Evolutionary conservation across 2,797 vertebrate genomes (phyloP).

Genomic region (Pterois miles): DNA sequence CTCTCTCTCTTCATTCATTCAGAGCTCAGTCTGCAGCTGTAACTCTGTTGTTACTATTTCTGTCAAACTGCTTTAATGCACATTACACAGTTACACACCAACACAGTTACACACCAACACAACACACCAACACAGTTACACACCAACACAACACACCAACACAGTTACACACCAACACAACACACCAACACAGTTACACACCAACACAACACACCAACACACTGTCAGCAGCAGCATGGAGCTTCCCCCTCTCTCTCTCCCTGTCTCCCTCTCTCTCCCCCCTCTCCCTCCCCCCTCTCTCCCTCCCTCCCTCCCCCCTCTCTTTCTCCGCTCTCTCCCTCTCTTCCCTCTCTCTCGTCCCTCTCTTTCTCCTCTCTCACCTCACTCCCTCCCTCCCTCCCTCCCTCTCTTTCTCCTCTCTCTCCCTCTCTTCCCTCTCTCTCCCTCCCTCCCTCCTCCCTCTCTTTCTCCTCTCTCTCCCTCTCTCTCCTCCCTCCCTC

Average conservation of each 20-base stretch:
- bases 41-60: slow-evolving; percentile 72
- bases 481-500: slow-evolving; percentile 1
- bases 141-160: slow-evolving; percentile 24
- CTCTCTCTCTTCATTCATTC: slow-evolving; percentile 36
- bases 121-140: slow-evolving; percentile 23
- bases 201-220: slow-evolving; percentile 30
- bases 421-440: too few relatives aligned
- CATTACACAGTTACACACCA: slow-evolving; percentile 36
- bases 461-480: too few relatives aligned
- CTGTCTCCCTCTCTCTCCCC: slow-evolving; percentile 1
- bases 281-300: too few relatives aligned
- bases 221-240: slow-evolving; percentile 46
- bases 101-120: slow-evolving; percentile 25
- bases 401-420: slow-evolving; percentile 6
- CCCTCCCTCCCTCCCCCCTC: too few relatives aligned
- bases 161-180: slow-evolving; percentile 21
- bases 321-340: too few relatives aligned
- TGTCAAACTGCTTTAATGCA: slow-evolving; percentile 69
- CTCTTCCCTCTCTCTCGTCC: too few relatives aligned
- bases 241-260: slow-evolving; percentile 1
- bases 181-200: slow-evolving; percentile 29
- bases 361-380: too few relatives aligned
- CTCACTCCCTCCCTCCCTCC: slow-evolving; percentile 12
- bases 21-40: slow-evolving; percentile 64
- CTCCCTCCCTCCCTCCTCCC: too few relatives aligned